phyloP scores from a whole-genome alignment of 2,888 invertebrate species.

The Enoplolaimus lenunculus region DNA sequence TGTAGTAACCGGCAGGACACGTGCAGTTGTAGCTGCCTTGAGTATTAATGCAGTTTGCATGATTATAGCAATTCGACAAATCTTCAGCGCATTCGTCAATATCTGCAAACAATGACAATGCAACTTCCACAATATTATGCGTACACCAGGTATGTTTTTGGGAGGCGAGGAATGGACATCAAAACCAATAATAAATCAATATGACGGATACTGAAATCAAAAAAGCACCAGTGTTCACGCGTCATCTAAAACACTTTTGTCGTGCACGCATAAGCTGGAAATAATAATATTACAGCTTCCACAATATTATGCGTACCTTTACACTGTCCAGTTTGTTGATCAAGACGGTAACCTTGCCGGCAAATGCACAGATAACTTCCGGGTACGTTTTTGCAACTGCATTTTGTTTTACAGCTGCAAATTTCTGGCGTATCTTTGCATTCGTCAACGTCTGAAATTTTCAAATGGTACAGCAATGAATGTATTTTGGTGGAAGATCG shows the following conservation, averaged over 20 bases:
- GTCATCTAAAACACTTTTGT: no score
- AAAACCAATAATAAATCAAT: no score
- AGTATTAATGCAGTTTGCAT: conserved; percentile 2
- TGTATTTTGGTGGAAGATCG: no score
- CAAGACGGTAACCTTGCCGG: not conserved
- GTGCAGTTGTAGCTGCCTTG: not conserved
- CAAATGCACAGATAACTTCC: not conserved
- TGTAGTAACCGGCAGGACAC: not conserved
- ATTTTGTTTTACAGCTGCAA: not conserved
- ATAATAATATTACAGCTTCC: no score
- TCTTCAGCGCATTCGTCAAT: conserved; percentile 14
- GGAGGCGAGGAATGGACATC: no score
- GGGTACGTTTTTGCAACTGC: not conserved
- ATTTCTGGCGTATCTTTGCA: not conserved
- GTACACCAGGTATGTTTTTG: no score
- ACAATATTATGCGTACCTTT: not conserved
- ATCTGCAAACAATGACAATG: conserved; percentile 1
- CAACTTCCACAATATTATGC: no score
- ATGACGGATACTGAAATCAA: no score
- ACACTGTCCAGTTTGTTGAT: not conserved
- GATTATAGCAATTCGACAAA: conserved; percentile 1
- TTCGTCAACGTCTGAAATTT: not conserved
- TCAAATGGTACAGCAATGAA: not conserved
- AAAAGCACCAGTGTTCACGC: no score
- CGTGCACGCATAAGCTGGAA: no score